Evolutionary conservation across 2,113 vertebrate genomes (phyloP), one percentile per base, ranked within the genome.

Genomic region (Aldabrachelys gigantea): DNA sequence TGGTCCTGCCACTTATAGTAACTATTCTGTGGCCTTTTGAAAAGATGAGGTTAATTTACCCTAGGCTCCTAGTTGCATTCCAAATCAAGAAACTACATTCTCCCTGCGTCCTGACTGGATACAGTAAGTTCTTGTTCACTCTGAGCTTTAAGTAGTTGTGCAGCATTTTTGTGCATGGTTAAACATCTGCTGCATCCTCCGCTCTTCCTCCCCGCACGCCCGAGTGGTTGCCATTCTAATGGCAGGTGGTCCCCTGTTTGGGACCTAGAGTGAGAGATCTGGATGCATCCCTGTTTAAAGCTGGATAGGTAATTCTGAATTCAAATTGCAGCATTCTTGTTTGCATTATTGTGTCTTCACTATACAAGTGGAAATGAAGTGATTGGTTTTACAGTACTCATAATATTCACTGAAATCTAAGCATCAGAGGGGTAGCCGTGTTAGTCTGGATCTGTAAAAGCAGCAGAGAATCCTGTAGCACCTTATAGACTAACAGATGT

Each of bases 341-440:
- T 62, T 80, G 92, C 59, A 44, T 27, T 53, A 53, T 65, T 57
- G 72, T 1, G 5, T 80, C 89, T 95, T 85, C 82, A 92, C 81
- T 89, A 41, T 80, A 35, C 25, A 82, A 65, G 6, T 81, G 82
- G 89, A 85, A 65, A 76, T 85, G 50, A 96, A 97, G 53, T 95
- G 85, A 94, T 95, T 95, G 31, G 84, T 93, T 94, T 95, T 95
- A 57, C 56, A 25, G 24, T 57, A 94, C 90, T 87, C 85, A 78
- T 53, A 94, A 93, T 80, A 62, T 89, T 95, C 82, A 83, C 49
- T 89, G 84, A 75, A 97, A 95, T 82, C 78, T 79, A 84, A 97
- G 57, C 41, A 41, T 41, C 41, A 41, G 41, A 41, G 41, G 41
- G 41, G 41, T 41, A 41, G 41, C 41, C 41, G 4, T 41, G 41